Conservation (phyloP, 2,888 invertebrate genomes). For the Aelia acuminata region DNA sequence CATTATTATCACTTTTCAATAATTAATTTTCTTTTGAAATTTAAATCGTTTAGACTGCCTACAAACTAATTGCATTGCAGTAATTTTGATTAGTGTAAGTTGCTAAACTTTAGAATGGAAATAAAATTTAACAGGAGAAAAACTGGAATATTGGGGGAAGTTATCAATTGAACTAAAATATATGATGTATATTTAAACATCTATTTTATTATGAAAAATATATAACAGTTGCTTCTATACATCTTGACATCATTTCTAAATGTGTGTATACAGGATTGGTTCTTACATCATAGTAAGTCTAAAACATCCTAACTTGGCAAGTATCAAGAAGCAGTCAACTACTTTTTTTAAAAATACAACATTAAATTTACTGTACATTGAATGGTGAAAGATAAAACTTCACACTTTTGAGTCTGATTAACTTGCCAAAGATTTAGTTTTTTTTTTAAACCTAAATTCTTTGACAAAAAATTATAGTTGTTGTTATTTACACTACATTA, state of each 20-base stretch:
- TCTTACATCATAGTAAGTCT: constrained; percentile 53
- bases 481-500: constrained; percentile 4
- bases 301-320: constrained; percentile 57
- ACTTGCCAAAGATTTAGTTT: neutral
- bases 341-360: constrained; percentile 56
- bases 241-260: constrained; percentile 59
- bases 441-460: neutral
- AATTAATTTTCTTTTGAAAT: too few relatives aligned
- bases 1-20: too few relatives aligned
- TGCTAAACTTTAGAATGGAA: neutral
- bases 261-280: constrained; percentile 58
- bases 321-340: constrained; percentile 57
- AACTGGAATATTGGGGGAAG: neutral
- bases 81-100: too few relatives aligned
- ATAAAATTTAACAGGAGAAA: neutral
- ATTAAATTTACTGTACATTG: constrained; percentile 55
- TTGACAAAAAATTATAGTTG: constrained; percentile 1
- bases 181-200: constrained; percentile 35
- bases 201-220: constrained; percentile 65
- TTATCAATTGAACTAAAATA: neutral
- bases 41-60: too few relatives aligned
- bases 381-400: constrained; percentile 21
- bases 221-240: constrained; percentile 64
- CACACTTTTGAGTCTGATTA: constrained; percentile 17
- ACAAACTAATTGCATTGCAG: too few relatives aligned